Conservation (phyloP, 2,797 vertebrate species). For the Sphenopsis melanotis region DNA sequence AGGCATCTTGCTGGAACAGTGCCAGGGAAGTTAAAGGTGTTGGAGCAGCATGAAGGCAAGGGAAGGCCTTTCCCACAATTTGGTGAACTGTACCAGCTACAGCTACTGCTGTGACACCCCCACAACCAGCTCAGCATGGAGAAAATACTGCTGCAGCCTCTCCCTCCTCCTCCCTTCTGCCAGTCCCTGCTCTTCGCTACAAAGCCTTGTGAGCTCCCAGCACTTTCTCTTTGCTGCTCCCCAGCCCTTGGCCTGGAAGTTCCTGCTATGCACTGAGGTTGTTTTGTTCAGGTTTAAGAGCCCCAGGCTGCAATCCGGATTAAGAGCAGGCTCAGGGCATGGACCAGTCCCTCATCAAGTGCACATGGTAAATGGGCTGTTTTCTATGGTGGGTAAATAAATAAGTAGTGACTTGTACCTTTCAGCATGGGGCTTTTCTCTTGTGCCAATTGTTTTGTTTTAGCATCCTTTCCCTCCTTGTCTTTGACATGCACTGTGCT, state of each 20-base stretch:
- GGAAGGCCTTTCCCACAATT: neutral
- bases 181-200: neutral
- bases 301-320: neutral
- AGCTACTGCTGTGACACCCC: neutral
- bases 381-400: neutral
- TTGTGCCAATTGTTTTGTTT: neutral
- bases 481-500: neutral
- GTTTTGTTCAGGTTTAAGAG: neutral
- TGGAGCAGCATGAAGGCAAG: neutral
- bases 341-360: neutral
- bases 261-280: rapidly evolving
- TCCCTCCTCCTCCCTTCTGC: neutral
- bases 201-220: neutral
- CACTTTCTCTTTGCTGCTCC: neutral
- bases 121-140: neutral
- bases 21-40: neutral
- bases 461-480: neutral
- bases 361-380: neutral
- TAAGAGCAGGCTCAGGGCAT: neutral
- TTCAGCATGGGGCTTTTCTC: neutral
- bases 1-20: neutral
- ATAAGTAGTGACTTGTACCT: neutral
- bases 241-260: neutral
- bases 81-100: neutral
- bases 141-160: neutral